Conservation (phyloP, 2,888 invertebrate genomes). For the Tinea trinotella region DNA sequence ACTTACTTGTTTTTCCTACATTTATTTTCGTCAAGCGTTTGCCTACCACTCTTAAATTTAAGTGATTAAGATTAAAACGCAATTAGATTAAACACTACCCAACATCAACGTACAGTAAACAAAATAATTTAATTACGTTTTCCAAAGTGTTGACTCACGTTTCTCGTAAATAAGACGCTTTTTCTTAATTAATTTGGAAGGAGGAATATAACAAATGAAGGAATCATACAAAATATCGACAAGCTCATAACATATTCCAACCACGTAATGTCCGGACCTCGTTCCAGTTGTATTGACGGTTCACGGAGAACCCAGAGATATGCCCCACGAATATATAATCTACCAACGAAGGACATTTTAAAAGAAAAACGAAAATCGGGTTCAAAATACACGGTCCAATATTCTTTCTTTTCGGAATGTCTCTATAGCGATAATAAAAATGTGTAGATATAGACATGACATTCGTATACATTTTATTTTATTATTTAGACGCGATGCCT, state of each 20-base stretch:
- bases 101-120: too few species aligned
- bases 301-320: slow-evolving; percentile 1
- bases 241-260: background rate
- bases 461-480: too few species aligned
- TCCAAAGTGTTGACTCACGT: background rate
- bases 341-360: background rate
- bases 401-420: too few species aligned
- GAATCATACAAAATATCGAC: background rate
- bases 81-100: too few species aligned
- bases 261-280: slow-evolving; percentile 6
- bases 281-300: slow-evolving; percentile 10
- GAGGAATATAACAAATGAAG: background rate
- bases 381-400: background rate
- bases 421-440: too few species aligned
- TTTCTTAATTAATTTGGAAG: background rate
- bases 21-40: too few species aligned
- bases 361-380: background rate
- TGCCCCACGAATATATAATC: background rate
- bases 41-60: too few species aligned
- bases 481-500: too few species aligned
- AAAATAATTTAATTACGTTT: background rate
- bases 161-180: background rate
- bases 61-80: too few species aligned
- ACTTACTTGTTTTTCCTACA: too few species aligned
- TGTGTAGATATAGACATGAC: too few species aligned